A percentile compares a stretch with the other conserved stretches of the same genome.
These are phyloP conservation scores for Lates japonicus DNA, from an alignment of 2,797 vertebrate species.

Conservation along the genomic window DNA sequence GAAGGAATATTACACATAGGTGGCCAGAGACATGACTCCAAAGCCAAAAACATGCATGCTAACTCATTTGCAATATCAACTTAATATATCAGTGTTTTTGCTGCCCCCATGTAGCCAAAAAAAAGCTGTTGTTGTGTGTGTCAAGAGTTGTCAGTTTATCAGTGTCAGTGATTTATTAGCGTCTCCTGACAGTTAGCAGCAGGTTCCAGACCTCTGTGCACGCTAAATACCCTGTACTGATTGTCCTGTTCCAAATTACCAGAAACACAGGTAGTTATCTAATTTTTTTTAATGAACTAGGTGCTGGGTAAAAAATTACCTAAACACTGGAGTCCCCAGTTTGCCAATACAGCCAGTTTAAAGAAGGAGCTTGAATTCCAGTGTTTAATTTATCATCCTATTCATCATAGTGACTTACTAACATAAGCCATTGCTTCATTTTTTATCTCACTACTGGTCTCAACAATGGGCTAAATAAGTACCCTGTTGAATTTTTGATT, in stretches of 20 bases:
- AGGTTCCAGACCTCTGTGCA: not conserved
- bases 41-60: not conserved
- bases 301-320: not conserved
- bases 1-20: not conserved
- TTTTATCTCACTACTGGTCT: constrained; percentile 1
- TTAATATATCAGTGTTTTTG: too few species aligned
- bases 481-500: constrained; percentile 1
- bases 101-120: too few species aligned
- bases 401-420: not conserved
- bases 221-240: not conserved
- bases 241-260: not conserved
- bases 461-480: not conserved
- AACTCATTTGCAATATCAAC: too few species aligned
- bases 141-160: too few species aligned
- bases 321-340: too few species aligned
- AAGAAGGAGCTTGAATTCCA: constrained; percentile 4
- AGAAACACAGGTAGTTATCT: not conserved
- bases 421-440: not conserved
- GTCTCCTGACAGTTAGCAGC: too few species aligned
- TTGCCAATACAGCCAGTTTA: constrained; percentile 1
- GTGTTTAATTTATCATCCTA: not conserved
- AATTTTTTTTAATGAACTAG: not conserved
- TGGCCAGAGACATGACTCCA: not conserved
- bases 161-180: too few species aligned
- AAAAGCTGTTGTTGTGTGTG: too few species aligned